phyloP scores from a whole-genome alignment of 1,140 invertebrate genomes.

The Scaptomyza hsui region DNA sequence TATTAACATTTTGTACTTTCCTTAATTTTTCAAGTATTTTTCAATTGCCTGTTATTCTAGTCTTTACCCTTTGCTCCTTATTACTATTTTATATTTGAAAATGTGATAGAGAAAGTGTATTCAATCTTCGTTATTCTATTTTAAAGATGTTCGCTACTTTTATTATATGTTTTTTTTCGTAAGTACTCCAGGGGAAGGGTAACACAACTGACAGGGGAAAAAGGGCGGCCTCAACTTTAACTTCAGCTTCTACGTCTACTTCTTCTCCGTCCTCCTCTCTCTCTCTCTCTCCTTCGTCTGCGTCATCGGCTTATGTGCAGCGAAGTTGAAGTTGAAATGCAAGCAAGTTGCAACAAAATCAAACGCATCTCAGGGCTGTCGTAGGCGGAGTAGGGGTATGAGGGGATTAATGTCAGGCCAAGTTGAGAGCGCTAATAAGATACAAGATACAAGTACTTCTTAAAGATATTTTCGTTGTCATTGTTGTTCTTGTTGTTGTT shows the following conservation, averaged over 20 bases:
- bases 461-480: conserved; percentile 19
- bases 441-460: conserved; percentile 31
- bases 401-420: conserved; percentile 66
- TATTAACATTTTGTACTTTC: too few species aligned
- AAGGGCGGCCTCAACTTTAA: conserved; percentile 25
- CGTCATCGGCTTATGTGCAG: conserved; percentile 65
- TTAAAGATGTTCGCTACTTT: conserved; percentile 5
- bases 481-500: background rate
- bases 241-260: conserved; percentile 17
- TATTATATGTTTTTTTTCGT: conserved; percentile 39
- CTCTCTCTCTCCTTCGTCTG: background rate
- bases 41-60: too few species aligned
- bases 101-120: conserved; percentile 6
- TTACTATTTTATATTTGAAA: too few species aligned
- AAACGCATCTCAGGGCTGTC: conserved; percentile 5
- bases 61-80: too few species aligned
- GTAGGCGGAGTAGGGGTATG: conserved; percentile 2
- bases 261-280: background rate
- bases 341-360: conserved; percentile 37
- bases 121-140: background rate
- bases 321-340: conserved; percentile 70
- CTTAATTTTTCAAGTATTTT: too few species aligned
- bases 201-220: conserved; percentile 13
- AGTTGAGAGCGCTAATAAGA: conserved; percentile 75
- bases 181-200: conserved; percentile 19